phyloP scores from a whole-genome alignment of 2,888 invertebrate species.

The Volucella bombylans region DNA sequence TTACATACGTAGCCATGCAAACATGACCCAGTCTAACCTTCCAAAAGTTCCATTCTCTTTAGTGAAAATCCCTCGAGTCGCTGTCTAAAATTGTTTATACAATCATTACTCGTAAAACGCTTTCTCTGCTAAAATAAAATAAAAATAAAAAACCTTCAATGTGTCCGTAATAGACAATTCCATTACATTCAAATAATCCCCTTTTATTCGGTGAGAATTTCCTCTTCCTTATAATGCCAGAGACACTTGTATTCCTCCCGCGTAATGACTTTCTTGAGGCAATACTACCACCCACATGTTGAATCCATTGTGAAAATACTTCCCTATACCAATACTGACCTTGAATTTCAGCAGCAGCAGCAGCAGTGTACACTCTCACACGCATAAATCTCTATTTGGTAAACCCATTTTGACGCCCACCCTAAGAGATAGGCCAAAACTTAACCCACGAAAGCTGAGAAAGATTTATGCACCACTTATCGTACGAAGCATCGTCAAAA shows the following conservation, averaged over 20 bases:
- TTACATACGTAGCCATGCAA: no score
- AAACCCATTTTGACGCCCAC: conserved; percentile 28
- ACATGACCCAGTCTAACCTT: no score
- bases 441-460: conserved; percentile 32
- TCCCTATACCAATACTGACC: conserved; percentile 4
- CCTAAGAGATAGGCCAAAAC: conserved; percentile 33
- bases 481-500: conserved; percentile 42
- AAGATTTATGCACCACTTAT: conserved; percentile 58
- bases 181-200: background rate
- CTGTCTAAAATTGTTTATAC: no score
- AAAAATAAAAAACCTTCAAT: conserved; percentile 1
- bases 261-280: background rate
- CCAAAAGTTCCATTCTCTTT: no score
- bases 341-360: background rate
- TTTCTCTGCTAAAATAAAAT: background rate
- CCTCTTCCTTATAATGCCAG: conserved; percentile 8
- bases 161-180: conserved; percentile 18
- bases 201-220: conserved; percentile 1
- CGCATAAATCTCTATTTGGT: conserved; percentile 46
- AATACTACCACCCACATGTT: conserved; percentile 31
- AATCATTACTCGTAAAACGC: background rate
- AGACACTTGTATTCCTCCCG: conserved; percentile 4
- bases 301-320: conserved; percentile 5
- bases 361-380: conserved; percentile 17
- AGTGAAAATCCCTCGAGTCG: no score